Conservation (phyloP, 2,888 invertebrate species). For the Pristionchus arcanus region DNA sequence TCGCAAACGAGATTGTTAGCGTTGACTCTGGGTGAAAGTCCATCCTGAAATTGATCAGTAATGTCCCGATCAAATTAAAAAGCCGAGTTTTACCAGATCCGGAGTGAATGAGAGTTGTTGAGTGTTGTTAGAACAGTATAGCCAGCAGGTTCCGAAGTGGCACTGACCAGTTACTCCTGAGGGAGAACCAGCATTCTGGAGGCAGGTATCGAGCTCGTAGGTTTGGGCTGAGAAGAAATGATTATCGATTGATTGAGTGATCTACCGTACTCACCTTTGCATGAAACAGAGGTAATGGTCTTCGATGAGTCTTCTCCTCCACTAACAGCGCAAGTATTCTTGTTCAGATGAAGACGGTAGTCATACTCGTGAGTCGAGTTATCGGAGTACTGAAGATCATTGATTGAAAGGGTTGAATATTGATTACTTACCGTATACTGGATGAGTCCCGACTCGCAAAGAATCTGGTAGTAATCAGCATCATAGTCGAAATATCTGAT, state of each 20-base stretch:
- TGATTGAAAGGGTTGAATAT: neutral
- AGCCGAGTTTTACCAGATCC: neutral
- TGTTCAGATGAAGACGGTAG: neutral
- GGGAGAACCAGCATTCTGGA: neutral
- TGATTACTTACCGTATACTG: slow-evolving; percentile 44
- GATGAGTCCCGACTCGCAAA: too few species aligned
- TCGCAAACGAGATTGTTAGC: slow-evolving; percentile 18
- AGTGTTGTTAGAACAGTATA: neutral
- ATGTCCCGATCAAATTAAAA: neutral
- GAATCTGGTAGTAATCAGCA: slow-evolving; percentile 1
- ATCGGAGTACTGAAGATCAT: slow-evolving; percentile 27
- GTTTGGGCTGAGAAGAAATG: neutral
- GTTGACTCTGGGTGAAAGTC: neutral
- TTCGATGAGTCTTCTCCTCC: neutral
- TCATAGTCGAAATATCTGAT: slow-evolving; percentile 15
- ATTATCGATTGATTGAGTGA: neutral
- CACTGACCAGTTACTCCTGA: slow-evolving; percentile 1
- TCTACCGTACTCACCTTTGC: slow-evolving; percentile 23
- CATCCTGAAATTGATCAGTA: neutral
- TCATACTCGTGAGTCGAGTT: slow-evolving; percentile 7
- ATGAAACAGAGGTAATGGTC: neutral
- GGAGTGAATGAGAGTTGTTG: neutral
- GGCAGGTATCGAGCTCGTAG: neutral
- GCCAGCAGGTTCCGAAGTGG: slow-evolving; percentile 25
- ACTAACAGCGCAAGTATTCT: slow-evolving; percentile 14